Percentiles rank a stretch among this genome's conserved stretches.
phyloP scores from a whole-genome alignment of 2,797 vertebrate species.

The Clamator glandarius region DNA sequence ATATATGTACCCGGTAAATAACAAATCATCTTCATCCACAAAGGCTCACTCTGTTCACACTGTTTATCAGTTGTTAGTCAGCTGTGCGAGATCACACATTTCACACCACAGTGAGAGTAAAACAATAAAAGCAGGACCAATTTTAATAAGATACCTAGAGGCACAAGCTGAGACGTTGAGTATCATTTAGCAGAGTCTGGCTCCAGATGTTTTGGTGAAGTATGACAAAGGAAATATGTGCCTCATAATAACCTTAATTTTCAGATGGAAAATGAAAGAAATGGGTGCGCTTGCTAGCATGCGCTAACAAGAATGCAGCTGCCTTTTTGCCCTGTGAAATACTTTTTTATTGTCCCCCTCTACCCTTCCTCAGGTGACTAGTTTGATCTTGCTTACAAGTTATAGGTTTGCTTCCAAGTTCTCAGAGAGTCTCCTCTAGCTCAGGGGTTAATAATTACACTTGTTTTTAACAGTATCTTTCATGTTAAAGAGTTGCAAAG shows the following conservation, averaged over 20 bases:
- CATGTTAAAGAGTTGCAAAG: neutral
- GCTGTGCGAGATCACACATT: neutral
- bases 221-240: neutral
- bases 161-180: neutral
- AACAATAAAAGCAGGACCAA: neutral
- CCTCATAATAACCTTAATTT: constrained; percentile 50
- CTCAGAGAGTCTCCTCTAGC: constrained; percentile 26
- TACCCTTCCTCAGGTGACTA: constrained; percentile 22
- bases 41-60: neutral
- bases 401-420: constrained; percentile 49
- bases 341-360: neutral
- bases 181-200: neutral
- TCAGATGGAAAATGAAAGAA: constrained; percentile 35
- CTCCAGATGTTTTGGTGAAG: neutral
- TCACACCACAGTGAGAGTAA: neutral
- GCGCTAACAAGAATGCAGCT: constrained; percentile 28
- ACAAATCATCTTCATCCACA: constrained; percentile 5
- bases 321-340: constrained; percentile 15
- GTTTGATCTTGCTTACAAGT: constrained; percentile 53
- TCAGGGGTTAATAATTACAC: neutral
- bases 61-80: constrained; percentile 39
- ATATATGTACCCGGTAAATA: constrained; percentile 44
- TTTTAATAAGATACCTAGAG: neutral
- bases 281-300: neutral
- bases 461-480: neutral